phyloP scores from a whole-genome alignment of 1,140 invertebrate species.

The Triops longicaudatus region DNA sequence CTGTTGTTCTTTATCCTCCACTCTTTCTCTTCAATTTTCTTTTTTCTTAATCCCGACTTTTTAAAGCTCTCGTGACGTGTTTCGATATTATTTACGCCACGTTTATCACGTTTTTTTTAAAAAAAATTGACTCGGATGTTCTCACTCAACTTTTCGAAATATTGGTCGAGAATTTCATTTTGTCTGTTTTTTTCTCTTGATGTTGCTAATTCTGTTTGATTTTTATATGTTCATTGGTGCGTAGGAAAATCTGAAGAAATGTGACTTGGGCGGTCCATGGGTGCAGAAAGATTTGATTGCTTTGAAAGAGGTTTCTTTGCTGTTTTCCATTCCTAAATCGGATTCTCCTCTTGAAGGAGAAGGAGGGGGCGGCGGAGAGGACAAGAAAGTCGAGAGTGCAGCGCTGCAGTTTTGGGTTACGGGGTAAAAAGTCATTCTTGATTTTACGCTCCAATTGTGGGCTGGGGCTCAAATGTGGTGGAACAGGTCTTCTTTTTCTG shows the following conservation, averaged over 20 bases:
- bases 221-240: not conserved
- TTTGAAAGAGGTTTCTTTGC: not conserved
- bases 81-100: no score
- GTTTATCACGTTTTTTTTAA: no score
- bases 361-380: not conserved
- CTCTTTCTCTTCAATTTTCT: not conserved
- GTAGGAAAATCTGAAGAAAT: not conserved
- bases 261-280: not conserved
- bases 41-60: no score
- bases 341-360: not conserved
- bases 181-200: not conserved
- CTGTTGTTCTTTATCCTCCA: not conserved
- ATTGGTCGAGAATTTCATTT: not conserved
- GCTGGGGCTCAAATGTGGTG: not conserved
- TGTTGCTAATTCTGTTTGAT: not conserved
- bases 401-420: not conserved
- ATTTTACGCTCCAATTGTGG: not conserved
- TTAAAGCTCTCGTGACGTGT: no score
- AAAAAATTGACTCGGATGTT: no score
- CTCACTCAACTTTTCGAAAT: no score
- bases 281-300: conserved; percentile 12
- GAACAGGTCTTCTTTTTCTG: not conserved
- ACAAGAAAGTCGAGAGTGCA: not conserved
- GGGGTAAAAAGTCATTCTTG: not conserved
- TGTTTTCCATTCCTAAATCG: not conserved